A percentile compares a stretch with the other conserved stretches of the same genome.
phyloP scores from a whole-genome alignment of 2,888 invertebrate species.

The Flabesymbios commensalis region DNA sequence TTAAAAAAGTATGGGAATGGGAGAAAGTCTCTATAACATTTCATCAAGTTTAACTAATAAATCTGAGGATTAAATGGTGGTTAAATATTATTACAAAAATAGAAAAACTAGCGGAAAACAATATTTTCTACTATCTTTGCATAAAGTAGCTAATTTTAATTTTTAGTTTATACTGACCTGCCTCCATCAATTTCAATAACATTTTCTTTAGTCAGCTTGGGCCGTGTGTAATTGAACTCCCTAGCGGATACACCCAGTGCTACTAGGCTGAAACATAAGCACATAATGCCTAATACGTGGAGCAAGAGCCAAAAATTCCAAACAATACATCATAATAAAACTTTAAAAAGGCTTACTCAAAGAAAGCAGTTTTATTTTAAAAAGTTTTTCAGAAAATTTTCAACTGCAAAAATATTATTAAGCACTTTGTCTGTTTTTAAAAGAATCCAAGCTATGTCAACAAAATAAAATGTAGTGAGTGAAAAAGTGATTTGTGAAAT shows the following conservation, averaged over 20 bases:
- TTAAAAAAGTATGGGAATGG: neutral
- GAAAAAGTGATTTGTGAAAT: no score
- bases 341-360: neutral
- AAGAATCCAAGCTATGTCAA: no score
- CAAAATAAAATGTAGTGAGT: no score
- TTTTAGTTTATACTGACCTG: conserved; percentile 55
- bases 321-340: neutral
- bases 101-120: no score
- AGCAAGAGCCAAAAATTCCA: no score
- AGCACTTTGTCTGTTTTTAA: neutral
- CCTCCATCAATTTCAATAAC: conserved; percentile 71
- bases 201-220: conserved; percentile 66
- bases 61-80: neutral
- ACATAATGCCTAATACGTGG: no score
- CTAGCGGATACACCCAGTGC: conserved; percentile 61
- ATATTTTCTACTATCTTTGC: no score
- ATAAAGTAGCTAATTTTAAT: no score
- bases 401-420: neutral
- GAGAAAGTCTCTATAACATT: neutral
- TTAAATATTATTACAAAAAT: no score
- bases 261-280: conserved; percentile 27
- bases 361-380: neutral
- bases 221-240: conserved; percentile 71
- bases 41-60: neutral
- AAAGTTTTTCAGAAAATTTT: neutral